Conservation (phyloP, 2,797 vertebrate species). For the Schizopygopsis malacanthus region DNA sequence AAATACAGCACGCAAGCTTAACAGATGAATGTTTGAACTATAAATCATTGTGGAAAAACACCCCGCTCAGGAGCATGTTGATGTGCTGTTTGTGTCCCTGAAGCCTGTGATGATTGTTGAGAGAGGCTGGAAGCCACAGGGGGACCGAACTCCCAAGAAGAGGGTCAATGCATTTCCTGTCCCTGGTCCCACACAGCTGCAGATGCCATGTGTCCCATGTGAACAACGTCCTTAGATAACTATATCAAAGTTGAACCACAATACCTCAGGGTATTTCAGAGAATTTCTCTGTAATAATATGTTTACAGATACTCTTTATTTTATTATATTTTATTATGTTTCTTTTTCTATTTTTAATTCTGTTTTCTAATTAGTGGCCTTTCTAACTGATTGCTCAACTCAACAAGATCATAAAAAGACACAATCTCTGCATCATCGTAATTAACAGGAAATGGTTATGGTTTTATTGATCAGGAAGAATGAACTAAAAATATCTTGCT, state of each 20-base stretch:
- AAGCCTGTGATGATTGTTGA: conserved; percentile 68
- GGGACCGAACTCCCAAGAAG: conserved; percentile 74
- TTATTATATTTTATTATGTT: not conserved
- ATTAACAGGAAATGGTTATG: conserved; percentile 1
- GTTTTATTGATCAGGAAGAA: conserved; percentile 28
- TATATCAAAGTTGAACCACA: conserved; percentile 53
- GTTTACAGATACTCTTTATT: not conserved
- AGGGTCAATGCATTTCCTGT: conserved; percentile 85
- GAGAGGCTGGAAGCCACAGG: conserved; percentile 73
- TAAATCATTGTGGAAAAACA: conserved; percentile 28
- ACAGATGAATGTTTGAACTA: conserved; percentile 17
- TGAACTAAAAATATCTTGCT: not conserved
- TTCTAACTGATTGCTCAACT: not conserved
- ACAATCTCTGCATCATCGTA: not conserved
- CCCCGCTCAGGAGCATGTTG: conserved; percentile 36
- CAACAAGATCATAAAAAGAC: not conserved
- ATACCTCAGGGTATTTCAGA: not conserved
- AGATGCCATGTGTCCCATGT: conserved; percentile 72
- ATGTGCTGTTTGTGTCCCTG: conserved; percentile 54
- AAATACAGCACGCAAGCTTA: not conserved
- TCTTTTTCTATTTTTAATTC: not conserved
- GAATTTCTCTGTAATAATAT: not conserved
- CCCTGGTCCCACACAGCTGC: conserved; percentile 81
- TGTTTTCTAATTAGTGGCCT: not conserved
- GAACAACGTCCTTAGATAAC: conserved; percentile 73